phyloP scores from a whole-genome alignment of 2,113 vertebrate species.

The Neogale vison region DNA sequence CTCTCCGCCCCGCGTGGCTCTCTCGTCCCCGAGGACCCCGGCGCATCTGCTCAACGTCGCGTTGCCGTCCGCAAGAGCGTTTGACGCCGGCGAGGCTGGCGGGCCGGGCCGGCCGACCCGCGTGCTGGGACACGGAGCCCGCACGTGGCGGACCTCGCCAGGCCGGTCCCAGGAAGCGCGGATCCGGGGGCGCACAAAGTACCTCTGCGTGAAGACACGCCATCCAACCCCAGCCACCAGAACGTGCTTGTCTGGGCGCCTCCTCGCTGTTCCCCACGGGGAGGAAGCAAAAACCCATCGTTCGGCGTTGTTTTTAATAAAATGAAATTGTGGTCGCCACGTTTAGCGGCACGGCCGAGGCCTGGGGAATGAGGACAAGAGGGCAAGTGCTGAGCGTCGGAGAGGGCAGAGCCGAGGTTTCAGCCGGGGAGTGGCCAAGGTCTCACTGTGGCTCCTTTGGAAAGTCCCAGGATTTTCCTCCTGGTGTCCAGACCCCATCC shows the following conservation, averaged over 20 bases:
- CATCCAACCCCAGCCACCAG: not conserved
- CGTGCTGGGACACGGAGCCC: rapidly evolving
- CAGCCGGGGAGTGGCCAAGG: too few relatives aligned
- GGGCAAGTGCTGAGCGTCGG: too few relatives aligned
- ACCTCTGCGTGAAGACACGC: too few relatives aligned
- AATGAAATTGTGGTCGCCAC: not conserved
- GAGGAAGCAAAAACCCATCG: too few relatives aligned
- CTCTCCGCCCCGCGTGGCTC: not conserved
- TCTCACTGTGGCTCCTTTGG: not conserved
- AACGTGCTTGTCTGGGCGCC: not conserved
- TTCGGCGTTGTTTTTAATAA: not conserved
- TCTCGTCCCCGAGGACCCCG: rapidly evolving
- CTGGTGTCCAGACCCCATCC: not conserved
- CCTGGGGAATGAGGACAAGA: not conserved
- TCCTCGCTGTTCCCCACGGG: not conserved
- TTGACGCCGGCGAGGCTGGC: rapidly evolving
- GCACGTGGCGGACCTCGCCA: not conserved
- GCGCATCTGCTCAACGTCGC: rapidly evolving
- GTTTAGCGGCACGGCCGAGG: not conserved
- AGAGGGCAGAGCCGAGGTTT: too few relatives aligned
- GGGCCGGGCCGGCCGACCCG: rapidly evolving
- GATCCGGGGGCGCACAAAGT: too few relatives aligned
- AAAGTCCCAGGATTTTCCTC: not conserved
- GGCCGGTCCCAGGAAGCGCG: too few relatives aligned
- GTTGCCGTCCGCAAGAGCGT: rapidly evolving